These are phyloP conservation scores for Drosophila leonis DNA, from an alignment of 2,888 invertebrate genomes.

Conservation along the genomic window DNA sequence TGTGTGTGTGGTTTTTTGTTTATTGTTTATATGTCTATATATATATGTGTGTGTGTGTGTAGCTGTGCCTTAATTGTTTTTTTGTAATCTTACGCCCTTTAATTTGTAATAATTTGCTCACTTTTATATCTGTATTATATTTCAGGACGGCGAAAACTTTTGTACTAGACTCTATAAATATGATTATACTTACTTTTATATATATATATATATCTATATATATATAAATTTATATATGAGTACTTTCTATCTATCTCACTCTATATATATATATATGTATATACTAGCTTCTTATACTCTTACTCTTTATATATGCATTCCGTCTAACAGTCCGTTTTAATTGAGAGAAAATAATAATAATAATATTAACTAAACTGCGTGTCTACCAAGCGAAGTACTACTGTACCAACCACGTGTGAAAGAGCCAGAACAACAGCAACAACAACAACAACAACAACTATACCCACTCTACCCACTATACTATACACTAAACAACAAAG, in stretches of 20 bases:
- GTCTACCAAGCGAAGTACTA: constrained; percentile 36
- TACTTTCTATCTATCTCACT: constrained; percentile 27
- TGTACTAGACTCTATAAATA: constrained; percentile 86
- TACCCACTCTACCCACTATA: constrained; percentile 10
- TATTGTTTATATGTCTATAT: constrained; percentile 10
- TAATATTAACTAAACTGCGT: constrained; percentile 22
- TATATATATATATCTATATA: constrained; percentile 20
- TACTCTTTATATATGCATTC: constrained; percentile 36
- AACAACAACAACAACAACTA: constrained; percentile 5
- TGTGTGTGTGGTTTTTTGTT: neutral
- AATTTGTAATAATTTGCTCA: constrained; percentile 80
- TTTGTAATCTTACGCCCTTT: constrained; percentile 65
- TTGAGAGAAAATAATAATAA: neutral
- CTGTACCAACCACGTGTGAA: constrained; percentile 26
- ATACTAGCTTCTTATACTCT: constrained; percentile 51
- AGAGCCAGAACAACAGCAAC: constrained; percentile 23
- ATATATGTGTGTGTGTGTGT: constrained; percentile 18
- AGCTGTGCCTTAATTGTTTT: constrained; percentile 11
- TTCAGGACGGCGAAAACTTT: constrained; percentile 89
- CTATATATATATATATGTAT: constrained; percentile 45
- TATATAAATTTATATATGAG: constrained; percentile 42
- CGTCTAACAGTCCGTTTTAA: constrained; percentile 60
- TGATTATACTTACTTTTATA: constrained; percentile 54
- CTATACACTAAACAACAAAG: constrained; percentile 35
- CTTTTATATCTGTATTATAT: constrained; percentile 86